Conservation (phyloP, 2,113 vertebrate genomes). For the Cephalopterus ornatus region DNA sequence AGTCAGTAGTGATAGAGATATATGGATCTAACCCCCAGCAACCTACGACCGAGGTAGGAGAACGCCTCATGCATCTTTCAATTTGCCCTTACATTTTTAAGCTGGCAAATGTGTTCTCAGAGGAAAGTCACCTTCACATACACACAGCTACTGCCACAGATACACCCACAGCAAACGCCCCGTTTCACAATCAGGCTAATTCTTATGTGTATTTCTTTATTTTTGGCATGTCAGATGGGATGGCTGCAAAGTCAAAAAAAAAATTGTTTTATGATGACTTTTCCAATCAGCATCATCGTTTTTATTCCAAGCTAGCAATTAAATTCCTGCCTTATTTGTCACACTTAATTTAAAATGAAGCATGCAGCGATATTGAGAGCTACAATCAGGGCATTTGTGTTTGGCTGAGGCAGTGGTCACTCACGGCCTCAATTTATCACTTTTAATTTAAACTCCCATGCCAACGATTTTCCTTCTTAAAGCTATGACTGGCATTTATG, state of each 20-base stretch:
- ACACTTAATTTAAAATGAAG: conserved; percentile 80
- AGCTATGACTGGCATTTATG: conserved; percentile 65
- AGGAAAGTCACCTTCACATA: conserved; percentile 69
- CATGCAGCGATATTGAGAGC: conserved; percentile 25
- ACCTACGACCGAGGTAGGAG: neutral
- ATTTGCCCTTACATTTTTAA: neutral
- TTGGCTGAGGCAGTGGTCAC: conserved; percentile 37
- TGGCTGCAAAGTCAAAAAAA: conserved; percentile 58
- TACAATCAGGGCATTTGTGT: conserved; percentile 23
- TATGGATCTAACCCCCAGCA: neutral
- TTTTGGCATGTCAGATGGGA: conserved; percentile 31
- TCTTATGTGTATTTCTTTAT: conserved; percentile 62
- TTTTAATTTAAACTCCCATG: conserved; percentile 64
- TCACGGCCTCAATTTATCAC: conserved; percentile 67
- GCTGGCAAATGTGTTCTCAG: neutral
- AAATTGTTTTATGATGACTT: conserved; percentile 71
- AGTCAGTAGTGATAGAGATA: conserved; percentile 61
- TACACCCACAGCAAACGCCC: neutral
- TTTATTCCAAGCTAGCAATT: conserved; percentile 80
- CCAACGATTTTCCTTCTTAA: conserved; percentile 65
- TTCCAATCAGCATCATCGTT: conserved; percentile 74
- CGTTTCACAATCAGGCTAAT: conserved; percentile 44
- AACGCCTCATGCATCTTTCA: neutral
- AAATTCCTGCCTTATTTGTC: conserved; percentile 77
- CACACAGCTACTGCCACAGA: neutral